phyloP scores from a whole-genome alignment of 2,797 vertebrate genomes.

The Schizopygopsis malacanthus region DNA sequence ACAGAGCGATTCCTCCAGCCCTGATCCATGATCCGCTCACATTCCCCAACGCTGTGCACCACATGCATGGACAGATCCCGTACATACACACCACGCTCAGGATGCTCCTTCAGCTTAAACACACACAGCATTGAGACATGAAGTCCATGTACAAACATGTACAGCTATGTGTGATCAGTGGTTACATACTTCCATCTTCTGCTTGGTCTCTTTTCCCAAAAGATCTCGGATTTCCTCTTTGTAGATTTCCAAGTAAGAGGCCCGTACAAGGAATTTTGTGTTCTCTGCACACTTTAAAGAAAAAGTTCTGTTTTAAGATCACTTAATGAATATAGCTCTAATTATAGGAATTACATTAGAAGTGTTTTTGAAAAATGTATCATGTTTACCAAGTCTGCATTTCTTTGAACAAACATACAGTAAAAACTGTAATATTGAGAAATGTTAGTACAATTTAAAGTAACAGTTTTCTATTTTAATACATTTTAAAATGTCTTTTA shows the following conservation, averaged over 20 bases:
- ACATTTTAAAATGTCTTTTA: not conserved
- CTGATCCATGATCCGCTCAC: conserved; percentile 83
- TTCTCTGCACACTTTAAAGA: conserved; percentile 86
- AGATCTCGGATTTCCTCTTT: conserved; percentile 89
- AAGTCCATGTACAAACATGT: not conserved
- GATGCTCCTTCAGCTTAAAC: conserved; percentile 89
- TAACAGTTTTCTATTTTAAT: not conserved
- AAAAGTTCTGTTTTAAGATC: conserved; percentile 55
- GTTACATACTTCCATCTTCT: conserved; percentile 86
- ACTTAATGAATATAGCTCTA: not conserved
- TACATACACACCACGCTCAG: conserved; percentile 83
- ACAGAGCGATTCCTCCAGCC: conserved; percentile 89
- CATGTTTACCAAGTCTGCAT: not conserved
- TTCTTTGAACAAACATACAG: not conserved
- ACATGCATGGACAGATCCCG: conserved; percentile 88
- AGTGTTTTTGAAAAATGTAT: too few relatives aligned
- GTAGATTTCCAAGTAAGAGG: conserved; percentile 92
- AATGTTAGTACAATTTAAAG: not conserved
- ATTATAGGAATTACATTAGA: not conserved
- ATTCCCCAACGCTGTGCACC: conserved; percentile 83
- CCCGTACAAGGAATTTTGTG: conserved; percentile 87
- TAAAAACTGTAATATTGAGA: not conserved
- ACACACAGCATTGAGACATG: conserved; percentile 30
- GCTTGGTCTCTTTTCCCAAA: conserved; percentile 86
- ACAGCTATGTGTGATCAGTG: not conserved